Percentiles rank a stretch among this genome's conserved stretches.
Conservation (phyloP, 2,888 invertebrate genomes). For the Nezara viridula region DNA sequence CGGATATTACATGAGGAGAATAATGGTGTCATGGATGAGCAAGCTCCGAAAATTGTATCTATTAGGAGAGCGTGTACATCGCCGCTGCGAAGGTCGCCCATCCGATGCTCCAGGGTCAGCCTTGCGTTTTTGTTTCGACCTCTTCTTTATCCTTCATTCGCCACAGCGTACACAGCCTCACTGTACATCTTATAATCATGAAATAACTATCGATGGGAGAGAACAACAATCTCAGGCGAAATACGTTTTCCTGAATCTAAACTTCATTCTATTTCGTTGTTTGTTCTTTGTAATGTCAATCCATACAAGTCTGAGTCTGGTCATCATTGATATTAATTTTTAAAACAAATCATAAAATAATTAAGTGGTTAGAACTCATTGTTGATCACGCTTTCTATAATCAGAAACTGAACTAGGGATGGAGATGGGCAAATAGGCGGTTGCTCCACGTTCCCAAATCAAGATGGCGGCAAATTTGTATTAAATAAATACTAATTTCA, state of each 20-base stretch:
- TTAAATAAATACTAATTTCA: no score
- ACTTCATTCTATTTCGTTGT: no score
- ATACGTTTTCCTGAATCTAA: background rate
- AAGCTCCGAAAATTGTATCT: background rate
- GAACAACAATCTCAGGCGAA: background rate
- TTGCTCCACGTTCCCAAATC: no score
- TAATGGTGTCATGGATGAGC: background rate
- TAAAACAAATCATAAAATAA: no score
- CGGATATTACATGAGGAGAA: background rate
- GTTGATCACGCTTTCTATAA: no score
- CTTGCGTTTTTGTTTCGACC: slow-evolving; percentile 21
- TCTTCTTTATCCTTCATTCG: slow-evolving; percentile 34
- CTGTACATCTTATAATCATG: background rate
- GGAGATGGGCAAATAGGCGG: no score
- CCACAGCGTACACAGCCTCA: background rate
- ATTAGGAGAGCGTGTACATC: background rate
- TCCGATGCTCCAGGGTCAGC: slow-evolving; percentile 22
- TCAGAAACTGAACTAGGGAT: no score
- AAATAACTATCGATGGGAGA: background rate
- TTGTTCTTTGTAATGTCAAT: no score
- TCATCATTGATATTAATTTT: no score
- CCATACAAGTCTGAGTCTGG: no score
- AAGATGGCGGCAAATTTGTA: no score
- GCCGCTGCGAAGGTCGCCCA: background rate
- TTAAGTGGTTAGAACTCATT: no score